Base-by-base conservation (phyloP, 2,113 vertebrate species). In the Hystrix cristata region DNA sequence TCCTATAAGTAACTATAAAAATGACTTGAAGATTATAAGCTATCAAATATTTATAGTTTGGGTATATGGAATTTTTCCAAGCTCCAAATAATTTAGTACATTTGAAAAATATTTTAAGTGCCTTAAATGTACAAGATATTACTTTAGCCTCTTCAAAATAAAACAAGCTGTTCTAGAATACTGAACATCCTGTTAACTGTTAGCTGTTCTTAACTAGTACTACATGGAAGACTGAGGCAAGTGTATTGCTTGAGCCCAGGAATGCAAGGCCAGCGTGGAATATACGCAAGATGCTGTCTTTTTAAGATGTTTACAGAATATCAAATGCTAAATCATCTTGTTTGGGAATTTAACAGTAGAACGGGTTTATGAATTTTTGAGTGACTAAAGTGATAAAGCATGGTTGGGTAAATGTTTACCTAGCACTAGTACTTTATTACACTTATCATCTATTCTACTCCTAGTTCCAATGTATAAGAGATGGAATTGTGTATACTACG, bases 1-100 rank as follows among this genome's bases (percentile, higher is more conserved):
- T 96, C 51, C 83, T 84, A 89, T 69, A 79, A 94, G 46, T 95
- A 95, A 23, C 80, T 95, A 27, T 89, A 78, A 87, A 97, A 97
- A 62, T 65, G 18, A 96, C 7, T 78, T 46, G 53, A 90, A 96
- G 60, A 90, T 84, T 82, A 95, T 93, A n/a, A 87, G 43, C 72
- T 90, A 95, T 87, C 78, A 95, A 94, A 92, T 92, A 76, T 48
- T 91, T 91, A 97, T 53, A 94, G n/a, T 48, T 65, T 93, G 27
- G 65, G 8, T 89, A 53, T 95, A 85, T 91, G 59, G 51, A 60
- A 86, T 21, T n/a, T 90, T 95, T 92, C 59, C 8, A 84, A 92
- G 25, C 16, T 65, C 62, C 69, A 71, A 90, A 84, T 83, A 87
- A 59, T 81, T 95, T 55, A 92, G 51, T 72, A n/a, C 15, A 51